Evolutionary conservation across 92 coral and sea anemone species (phyloP).

Genomic region (Phenganax stokvisi): DNA sequence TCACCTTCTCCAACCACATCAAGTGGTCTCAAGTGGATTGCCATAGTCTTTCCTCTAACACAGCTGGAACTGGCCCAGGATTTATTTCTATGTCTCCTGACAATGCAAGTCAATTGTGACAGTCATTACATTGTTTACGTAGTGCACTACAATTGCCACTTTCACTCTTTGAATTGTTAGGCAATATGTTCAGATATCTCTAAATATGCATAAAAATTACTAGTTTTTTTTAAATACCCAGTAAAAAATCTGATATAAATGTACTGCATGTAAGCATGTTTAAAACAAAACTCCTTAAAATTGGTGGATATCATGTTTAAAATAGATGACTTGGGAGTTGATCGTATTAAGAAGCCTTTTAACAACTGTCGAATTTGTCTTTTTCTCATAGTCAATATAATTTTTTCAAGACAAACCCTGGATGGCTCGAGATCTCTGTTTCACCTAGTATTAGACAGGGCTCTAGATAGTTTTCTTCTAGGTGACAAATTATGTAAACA

Average conservation of each 20-base stretch:
- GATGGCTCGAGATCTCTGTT: conserved; percentile 52
- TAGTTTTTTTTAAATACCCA: not conserved
- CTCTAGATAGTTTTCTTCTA: conserved; percentile 30
- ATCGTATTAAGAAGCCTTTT: conserved; percentile 24
- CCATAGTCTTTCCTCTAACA: not conserved
- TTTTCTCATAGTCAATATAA: conserved; percentile 40
- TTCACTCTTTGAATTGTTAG: not conserved
- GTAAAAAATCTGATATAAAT: conserved; percentile 33
- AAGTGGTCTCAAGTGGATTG: conserved; percentile 41
- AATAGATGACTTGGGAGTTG: conserved; percentile 48
- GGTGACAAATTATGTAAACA: not conserved
- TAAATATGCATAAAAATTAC: not conserved
- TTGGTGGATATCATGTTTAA: conserved; percentile 24
- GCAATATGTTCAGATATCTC: not conserved
- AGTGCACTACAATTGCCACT: not conserved
- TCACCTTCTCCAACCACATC: conserved; percentile 51
- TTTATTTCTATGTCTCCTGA: conserved; percentile 54
- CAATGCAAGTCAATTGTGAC: conserved; percentile 39
- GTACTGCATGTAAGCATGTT: conserved; percentile 31
- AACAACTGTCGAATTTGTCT: conserved; percentile 40
- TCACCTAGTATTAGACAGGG: conserved; percentile 31
- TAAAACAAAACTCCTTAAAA: conserved; percentile 40
- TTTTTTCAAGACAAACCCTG: conserved; percentile 45
- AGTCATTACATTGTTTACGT: conserved; percentile 40
- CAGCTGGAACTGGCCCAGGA: conserved; percentile 47